These are phyloP conservation scores for Ceyx cyanopectus DNA, from an alignment of 2,113 vertebrate genomes.

Conservation along the genomic window DNA sequence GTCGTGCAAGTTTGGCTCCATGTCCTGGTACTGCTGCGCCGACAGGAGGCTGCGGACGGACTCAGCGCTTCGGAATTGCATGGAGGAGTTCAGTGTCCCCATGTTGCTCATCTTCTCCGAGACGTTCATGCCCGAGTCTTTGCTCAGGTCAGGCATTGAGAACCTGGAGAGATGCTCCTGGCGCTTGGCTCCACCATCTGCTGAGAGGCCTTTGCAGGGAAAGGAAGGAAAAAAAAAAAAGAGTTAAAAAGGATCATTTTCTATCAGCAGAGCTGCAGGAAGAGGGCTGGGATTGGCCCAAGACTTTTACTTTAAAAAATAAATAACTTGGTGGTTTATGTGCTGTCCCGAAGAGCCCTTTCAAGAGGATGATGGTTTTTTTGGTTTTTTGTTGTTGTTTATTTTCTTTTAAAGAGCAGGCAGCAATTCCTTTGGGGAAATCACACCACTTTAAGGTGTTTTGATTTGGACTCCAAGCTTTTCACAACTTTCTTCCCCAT, in stretches of 20 bases:
- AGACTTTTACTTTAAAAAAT: background rate
- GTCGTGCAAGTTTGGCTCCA: slow-evolving; percentile 81
- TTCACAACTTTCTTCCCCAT: slow-evolving; percentile 53
- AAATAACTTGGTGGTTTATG: background rate
- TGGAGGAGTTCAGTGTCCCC: slow-evolving; percentile 91
- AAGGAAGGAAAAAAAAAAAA: background rate
- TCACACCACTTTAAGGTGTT: slow-evolving; percentile 59
- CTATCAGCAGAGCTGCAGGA: background rate
- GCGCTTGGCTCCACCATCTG: slow-evolving; percentile 88
- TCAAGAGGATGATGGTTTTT: background rate
- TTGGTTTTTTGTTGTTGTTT: no score
- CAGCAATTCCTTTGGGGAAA: slow-evolving; percentile 41
- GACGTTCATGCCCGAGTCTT: slow-evolving; percentile 96
- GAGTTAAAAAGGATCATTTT: background rate
- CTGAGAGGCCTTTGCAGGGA: slow-evolving; percentile 83
- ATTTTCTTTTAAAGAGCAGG: background rate
- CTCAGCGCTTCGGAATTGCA: slow-evolving; percentile 92
- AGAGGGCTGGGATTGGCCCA: background rate
- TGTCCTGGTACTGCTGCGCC: slow-evolving; percentile 89
- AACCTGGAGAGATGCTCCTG: slow-evolving; percentile 96
- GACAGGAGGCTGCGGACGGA: slow-evolving; percentile 91
- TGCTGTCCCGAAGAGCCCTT: slow-evolving; percentile 29
- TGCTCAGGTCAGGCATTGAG: slow-evolving; percentile 98
- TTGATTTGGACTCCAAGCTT: slow-evolving; percentile 34
- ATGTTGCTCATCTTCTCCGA: slow-evolving; percentile 94